Evolutionary conservation across 1,140 invertebrate species (phyloP), one percentile per base, ranked within the genome.

Genomic region (Alviniconcha marisindica): DNA sequence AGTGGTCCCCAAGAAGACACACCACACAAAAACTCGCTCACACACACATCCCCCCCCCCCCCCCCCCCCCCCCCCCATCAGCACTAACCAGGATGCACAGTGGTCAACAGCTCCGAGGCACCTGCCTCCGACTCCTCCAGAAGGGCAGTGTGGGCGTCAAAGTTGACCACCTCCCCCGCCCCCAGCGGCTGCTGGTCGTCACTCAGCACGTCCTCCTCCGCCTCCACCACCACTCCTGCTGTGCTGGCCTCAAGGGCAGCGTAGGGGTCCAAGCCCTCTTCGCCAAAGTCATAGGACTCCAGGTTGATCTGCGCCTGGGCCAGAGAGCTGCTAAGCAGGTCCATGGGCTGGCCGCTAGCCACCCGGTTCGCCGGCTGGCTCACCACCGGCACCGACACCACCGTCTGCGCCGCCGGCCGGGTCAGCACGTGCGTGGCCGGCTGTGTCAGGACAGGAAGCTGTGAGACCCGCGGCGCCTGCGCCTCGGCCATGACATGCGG

Each of bases 231-330:
- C 74, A 54, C 71, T 18, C 48, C 77, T 31, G 66, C 81, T 36
- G 63, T 28, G 21, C 74, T 79, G 33, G 54, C n/a, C 14, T 38
- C 51, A 5, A 54, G 18, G 73, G 76, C n/a, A 36, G 33, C 15
- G 60, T 51, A 79, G 1, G 54, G 24, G n/a, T 84, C 83, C 73
- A 73, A 71, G 15, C 76, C 78, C 48, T 82, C 82, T 28, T 91
- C 89, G 66, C 88, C 87, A 71, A 91, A 92, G 74, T 92, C 88
- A 74, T 89, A 92, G 2, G 90, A 87, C 78, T 91, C 90, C 40
- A 93, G 87, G 83, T 92, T 89, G 81, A 93, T 92, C 82, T 92
- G 89, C n/a, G 92, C 92, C 79, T 92, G 87, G 31, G 89, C 91
- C 66, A 93, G 84, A 4, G 92, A 92, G 77, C 91, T 93, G 84